A percentile compares a stretch with the other conserved stretches of the same genome.
Conservation (phyloP, 2,797 vertebrate genomes). For the Erethizon dorsatum region DNA sequence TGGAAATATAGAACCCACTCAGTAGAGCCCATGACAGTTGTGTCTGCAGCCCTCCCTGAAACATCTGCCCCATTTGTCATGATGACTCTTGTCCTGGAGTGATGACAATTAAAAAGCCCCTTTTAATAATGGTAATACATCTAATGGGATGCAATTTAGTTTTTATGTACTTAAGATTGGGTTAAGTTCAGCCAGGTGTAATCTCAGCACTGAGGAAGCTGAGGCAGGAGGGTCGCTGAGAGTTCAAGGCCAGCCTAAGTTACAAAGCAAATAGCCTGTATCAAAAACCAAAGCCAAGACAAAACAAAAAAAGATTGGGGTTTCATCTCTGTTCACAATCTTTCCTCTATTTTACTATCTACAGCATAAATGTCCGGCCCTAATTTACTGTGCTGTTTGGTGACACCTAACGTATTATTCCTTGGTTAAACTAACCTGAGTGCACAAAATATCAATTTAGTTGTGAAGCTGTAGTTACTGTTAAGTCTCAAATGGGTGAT, state of each 20-base stretch:
- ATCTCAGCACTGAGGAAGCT: neutral
- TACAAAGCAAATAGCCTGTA: neutral
- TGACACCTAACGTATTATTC: neutral
- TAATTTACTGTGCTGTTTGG: neutral
- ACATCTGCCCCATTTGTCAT: neutral
- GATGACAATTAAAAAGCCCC: neutral
- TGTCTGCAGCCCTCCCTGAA: neutral
- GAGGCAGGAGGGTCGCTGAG: neutral
- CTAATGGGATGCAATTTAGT: neutral
- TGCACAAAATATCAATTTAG: neutral
- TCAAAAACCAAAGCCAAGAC: neutral
- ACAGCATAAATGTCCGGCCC: neutral
- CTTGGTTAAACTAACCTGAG: neutral
- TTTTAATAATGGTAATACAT: neutral
- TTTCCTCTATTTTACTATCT: neutral
- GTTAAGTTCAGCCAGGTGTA: neutral
- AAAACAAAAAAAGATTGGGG: neutral
- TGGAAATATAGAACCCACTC: neutral
- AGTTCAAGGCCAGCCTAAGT: neutral
- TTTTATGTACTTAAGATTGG: neutral
- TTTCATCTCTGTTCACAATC: neutral
- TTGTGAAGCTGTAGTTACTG: constrained; percentile 32
- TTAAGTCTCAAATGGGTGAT: constrained; percentile 43
- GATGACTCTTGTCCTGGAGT: neutral
- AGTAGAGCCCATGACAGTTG: fast-evolving